Percentiles rank a stretch among this genome's conserved stretches.
These are phyloP conservation scores for Datnioides undecimradiatus DNA, from an alignment of 2,113 vertebrate species.

Conservation along the genomic window DNA sequence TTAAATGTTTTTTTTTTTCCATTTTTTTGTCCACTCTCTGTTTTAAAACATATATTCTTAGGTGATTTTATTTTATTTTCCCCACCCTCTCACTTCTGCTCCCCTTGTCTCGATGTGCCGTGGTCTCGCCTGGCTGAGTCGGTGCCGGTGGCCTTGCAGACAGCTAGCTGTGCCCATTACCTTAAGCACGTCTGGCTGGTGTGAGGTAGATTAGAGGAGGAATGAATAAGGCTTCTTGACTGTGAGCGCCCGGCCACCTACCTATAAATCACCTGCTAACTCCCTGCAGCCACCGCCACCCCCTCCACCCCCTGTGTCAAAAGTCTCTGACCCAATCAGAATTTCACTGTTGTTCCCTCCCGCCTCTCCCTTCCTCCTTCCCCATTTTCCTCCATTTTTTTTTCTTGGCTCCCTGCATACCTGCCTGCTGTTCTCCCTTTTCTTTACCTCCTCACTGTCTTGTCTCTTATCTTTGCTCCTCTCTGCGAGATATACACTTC, in stretches of 20 bases:
- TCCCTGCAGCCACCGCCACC: slow-evolving; percentile 34
- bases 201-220: slow-evolving; percentile 68
- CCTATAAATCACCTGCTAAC: slow-evolving; percentile 79
- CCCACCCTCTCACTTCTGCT: background rate
- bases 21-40: background rate
- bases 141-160: slow-evolving; percentile 60
- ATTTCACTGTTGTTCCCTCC: slow-evolving; percentile 22
- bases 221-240: slow-evolving; percentile 73
- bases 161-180: slow-evolving; percentile 66
- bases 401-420: background rate
- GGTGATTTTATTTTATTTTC: slow-evolving; percentile 2
- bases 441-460: background rate
- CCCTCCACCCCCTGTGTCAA: slow-evolving; percentile 25
- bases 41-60: background rate
- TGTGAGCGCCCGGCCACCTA: slow-evolving; percentile 54
- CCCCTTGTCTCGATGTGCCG: background rate
- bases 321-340: slow-evolving; percentile 51
- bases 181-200: slow-evolving; percentile 67
- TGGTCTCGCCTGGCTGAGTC: slow-evolving; percentile 53
- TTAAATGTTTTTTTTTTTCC: no score
- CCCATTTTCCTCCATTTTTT: background rate
- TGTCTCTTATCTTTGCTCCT: slow-evolving; percentile 50
- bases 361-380: background rate
- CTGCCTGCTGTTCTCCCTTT: background rate
- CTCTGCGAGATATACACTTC: slow-evolving; percentile 40